Evolutionary conservation across 2,797 vertebrate species (phyloP).

Genomic region (Corythornis leucogaster): DNA sequence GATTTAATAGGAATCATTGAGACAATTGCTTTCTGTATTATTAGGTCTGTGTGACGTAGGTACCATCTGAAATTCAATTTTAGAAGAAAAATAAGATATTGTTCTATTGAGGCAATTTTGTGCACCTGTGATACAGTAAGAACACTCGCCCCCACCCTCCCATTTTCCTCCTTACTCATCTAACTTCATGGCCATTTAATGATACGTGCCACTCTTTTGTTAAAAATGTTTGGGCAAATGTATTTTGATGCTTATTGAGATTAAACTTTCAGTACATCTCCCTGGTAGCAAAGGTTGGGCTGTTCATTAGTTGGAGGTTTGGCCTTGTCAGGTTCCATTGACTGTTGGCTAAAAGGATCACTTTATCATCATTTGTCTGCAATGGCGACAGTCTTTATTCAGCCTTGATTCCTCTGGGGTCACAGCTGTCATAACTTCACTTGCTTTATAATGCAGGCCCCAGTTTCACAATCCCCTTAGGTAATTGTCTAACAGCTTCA

Average conservation of each 20-base stretch:
- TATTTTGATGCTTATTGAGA: slow-evolving; percentile 78
- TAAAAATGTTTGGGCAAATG: slow-evolving; percentile 64
- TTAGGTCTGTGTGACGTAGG: slow-evolving; percentile 54
- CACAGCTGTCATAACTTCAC: slow-evolving; percentile 83
- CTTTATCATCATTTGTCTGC: slow-evolving; percentile 99
- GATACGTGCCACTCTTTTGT: slow-evolving; percentile 39
- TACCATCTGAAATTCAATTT: slow-evolving; percentile 70
- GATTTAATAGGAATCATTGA: slow-evolving; percentile 70
- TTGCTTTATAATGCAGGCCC: slow-evolving; percentile 73
- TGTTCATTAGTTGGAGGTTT: slow-evolving; percentile 91
- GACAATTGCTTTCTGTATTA: slow-evolving; percentile 64
- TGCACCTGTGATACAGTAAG: slow-evolving; percentile 50
- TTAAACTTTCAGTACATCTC: slow-evolving; percentile 71
- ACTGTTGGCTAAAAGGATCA: slow-evolving; percentile 88
- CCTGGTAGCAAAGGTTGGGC: slow-evolving; percentile 76
- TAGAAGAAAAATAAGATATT: slow-evolving; percentile 50
- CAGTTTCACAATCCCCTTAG: slow-evolving; percentile 66
- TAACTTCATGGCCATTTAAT: neutral
- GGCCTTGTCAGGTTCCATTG: slow-evolving; percentile 89
- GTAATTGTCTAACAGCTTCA: slow-evolving; percentile 73
- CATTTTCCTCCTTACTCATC: slow-evolving; percentile 19
- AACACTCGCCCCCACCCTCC: slow-evolving; percentile 3
- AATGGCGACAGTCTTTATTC: slow-evolving; percentile 86
- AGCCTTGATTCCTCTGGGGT: slow-evolving; percentile 87
- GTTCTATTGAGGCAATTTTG: slow-evolving; percentile 61